Conservation (phyloP, 2,113 vertebrate species). For the Anseranas semipalmata region DNA sequence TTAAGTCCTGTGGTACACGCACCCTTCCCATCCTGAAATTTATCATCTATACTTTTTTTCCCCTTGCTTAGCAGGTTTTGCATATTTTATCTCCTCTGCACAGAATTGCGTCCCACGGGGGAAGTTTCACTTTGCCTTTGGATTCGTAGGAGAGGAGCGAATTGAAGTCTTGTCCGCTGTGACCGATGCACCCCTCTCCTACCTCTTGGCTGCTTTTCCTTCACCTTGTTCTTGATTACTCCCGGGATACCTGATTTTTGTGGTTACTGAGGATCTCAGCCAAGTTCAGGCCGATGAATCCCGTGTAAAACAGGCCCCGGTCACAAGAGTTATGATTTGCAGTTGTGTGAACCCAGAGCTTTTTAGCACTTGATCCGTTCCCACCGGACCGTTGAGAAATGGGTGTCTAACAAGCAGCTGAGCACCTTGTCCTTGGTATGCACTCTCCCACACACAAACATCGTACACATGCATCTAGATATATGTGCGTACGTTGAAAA, state of each 20-base stretch:
- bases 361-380: constrained; percentile 7
- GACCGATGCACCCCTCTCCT: background rate
- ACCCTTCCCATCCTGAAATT: background rate
- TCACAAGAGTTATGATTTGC: background rate
- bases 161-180: background rate
- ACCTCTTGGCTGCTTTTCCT: background rate
- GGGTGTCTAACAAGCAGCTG: constrained; percentile 41
- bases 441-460: background rate
- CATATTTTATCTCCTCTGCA: background rate
- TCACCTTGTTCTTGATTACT: constrained; percentile 7
- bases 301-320: background rate
- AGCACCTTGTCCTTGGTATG: constrained; percentile 55
- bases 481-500: constrained; percentile 16
- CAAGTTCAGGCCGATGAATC: background rate
- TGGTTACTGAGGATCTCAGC: background rate
- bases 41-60: background rate
- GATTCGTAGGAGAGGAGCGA: background rate
- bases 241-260: background rate
- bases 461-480: background rate
- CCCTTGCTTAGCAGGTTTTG: rapidly evolving
- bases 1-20: background rate
- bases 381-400: background rate
- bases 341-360: background rate
- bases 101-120: background rate
- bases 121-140: background rate